Evolutionary conservation across 2,113 vertebrate species (phyloP), one percentile per base, ranked within the genome.

Genomic region (Dasypus novemcinctus): DNA sequence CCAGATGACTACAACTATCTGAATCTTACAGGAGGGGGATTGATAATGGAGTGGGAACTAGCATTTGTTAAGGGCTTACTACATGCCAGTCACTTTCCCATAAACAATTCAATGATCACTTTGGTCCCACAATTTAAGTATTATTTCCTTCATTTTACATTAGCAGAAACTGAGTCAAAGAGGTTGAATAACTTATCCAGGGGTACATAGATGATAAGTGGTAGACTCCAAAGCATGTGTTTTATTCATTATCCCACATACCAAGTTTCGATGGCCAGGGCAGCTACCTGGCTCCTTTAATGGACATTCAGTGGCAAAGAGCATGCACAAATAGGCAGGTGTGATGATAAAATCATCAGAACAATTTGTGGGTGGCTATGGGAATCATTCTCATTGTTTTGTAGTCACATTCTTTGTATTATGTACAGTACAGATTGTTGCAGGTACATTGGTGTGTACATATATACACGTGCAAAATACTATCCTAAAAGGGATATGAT

Each of bases 281-380:
- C 27, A 79, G 54, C 23, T 20, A 63, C 79, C 14, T 25, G 33
- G 31, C 43, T 75, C 83, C 75, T 90, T 9, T 61, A 90, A 69
- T 57, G 57, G 21, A 17, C 2, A 4, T 14, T 83, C 8, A 2
- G 63, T 61, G 68, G 12, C 61, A 84, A 74, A 78, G 63, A 85
- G 17, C 91, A 68, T 2, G 21, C 54, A 69, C 91, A 18, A 27
- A 0, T 15, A 11, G 41, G 31, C 79, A 89, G 90, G 59, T 59
- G 69, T 94, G 90, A 79, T 11, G 38, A 86, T n/a, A n/a, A 63
- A 72, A 66, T 69, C 57, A 18, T 68, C 68, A 78, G 69, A 25
- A 72, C 46, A 17, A 82, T 91, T 46, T 59, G 91, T 94, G 90
- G 41, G 38, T 91, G 92, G 69, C 52, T 31, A 43, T 90, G 43